Percentiles rank a stretch among this genome's conserved stretches.
Conservation (phyloP, 30 jellyfish, hydroid and myxozoan genomes). For the Hydractinia symbiolongicarpus region DNA sequence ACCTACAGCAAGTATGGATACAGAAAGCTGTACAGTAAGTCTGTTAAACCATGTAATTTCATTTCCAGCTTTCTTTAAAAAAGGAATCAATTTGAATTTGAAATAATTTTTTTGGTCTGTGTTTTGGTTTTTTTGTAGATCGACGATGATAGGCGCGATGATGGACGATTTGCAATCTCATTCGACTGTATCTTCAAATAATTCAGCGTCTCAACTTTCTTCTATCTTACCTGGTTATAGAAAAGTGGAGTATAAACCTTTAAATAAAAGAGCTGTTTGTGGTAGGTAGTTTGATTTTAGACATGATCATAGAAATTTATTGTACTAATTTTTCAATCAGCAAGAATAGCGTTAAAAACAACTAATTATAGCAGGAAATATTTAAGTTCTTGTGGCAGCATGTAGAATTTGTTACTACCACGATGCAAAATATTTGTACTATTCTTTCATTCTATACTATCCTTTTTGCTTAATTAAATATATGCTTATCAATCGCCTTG, state of each 20-base stretch:
- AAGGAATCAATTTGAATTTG: too few relatives aligned
- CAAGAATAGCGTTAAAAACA: too few relatives aligned
- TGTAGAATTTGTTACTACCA: too few relatives aligned
- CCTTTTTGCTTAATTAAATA: too few relatives aligned
- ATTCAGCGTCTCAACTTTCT: neutral
- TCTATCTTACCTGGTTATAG: slow-evolving; percentile 25
- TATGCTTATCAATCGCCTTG: too few relatives aligned
- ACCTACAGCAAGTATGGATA: slow-evolving; percentile 4
- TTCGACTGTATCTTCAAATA: neutral
- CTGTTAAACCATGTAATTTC: neutral
- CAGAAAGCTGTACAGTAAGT: slow-evolving; percentile 14
- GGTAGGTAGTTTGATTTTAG: slow-evolving; percentile 15
- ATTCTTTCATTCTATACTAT: too few relatives aligned
- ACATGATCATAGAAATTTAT: too few relatives aligned
- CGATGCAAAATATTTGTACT: too few relatives aligned
- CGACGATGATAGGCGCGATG: slow-evolving; percentile 14
- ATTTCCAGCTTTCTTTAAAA: neutral
- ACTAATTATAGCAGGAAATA: too few relatives aligned
- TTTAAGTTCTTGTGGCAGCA: too few relatives aligned
- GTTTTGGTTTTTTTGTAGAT: neutral
- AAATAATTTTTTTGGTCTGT: neutral
- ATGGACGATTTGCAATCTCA: slow-evolving; percentile 5
- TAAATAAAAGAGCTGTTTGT: slow-evolving; percentile 30
- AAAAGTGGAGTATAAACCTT: slow-evolving; percentile 25
- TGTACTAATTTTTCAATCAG: too few relatives aligned